Evolutionary conservation across 2,797 vertebrate species (phyloP).

Genomic region (Melanotaenia maccullochi): DNA sequence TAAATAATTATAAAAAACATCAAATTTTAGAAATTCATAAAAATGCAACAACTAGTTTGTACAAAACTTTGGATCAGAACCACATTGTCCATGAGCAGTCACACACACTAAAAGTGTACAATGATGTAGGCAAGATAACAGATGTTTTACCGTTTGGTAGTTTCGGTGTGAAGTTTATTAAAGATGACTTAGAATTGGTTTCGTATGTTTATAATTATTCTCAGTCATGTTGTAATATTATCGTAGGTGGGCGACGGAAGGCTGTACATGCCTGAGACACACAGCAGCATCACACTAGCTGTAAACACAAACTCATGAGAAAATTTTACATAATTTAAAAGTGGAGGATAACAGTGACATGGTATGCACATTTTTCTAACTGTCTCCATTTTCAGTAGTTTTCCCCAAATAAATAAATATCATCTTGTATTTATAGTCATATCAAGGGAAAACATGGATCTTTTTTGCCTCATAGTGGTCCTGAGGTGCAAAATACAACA

Average conservation of each 20-base stretch:
- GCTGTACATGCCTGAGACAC: conserved; percentile 61
- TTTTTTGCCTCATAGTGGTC: conserved; percentile 25
- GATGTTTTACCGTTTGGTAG: conserved; percentile 40
- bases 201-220: conserved; percentile 51
- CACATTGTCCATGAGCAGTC: conserved; percentile 70
- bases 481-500: conserved; percentile 16
- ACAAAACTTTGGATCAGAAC: conserved; percentile 91
- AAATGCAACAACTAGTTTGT: conserved; percentile 85
- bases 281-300: conserved; percentile 40
- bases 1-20: conserved; percentile 95
- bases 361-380: conserved; percentile 5
- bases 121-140: conserved; percentile 49
- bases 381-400: conserved; percentile 57
- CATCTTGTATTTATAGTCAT: conserved; percentile 49
- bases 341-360: conserved; percentile 31
- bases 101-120: conserved; percentile 53
- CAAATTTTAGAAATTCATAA: conserved; percentile 83
- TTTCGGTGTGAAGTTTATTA: conserved; percentile 62
- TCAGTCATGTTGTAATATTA: conserved; percentile 39
- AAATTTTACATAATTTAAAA: conserved; percentile 25
- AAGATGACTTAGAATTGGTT: conserved; percentile 47
- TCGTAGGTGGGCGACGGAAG: conserved; percentile 27
- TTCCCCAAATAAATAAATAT: conserved; percentile 70
- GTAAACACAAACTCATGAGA: conserved; percentile 61
- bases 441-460: conserved; percentile 44